phyloP scores from a whole-genome alignment of 2,888 invertebrate species.

The Coremacera marginata region DNA sequence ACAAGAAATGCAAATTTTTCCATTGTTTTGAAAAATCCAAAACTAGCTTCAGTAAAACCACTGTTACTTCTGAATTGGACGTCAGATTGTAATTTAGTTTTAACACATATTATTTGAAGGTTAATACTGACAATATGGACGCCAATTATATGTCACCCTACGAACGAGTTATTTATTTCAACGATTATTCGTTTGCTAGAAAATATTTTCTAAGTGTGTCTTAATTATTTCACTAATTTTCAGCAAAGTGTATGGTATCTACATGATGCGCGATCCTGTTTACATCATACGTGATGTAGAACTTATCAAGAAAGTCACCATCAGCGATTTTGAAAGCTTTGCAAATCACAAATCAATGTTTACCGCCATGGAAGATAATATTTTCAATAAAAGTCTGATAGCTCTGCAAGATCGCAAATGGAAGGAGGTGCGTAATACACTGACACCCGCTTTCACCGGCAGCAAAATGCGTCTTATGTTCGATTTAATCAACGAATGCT shows the following conservation, averaged over 20 bases:
- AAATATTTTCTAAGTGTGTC: too few species aligned
- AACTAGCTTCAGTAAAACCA: too few species aligned
- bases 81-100: too few species aligned
- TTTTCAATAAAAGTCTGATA: conserved; percentile 70
- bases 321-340: conserved; percentile 74
- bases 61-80: too few species aligned
- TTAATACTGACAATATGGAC: too few species aligned
- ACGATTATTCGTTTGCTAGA: too few species aligned
- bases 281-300: conserved; percentile 70
- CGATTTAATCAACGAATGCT: conserved; percentile 58
- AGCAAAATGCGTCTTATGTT: conserved; percentile 71
- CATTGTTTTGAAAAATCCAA: too few species aligned
- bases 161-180: too few species aligned
- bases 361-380: conserved; percentile 51
- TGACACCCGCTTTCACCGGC: conserved; percentile 69
- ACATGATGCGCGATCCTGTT: conserved; percentile 57
- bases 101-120: too few species aligned
- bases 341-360: conserved; percentile 67
- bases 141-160: too few species aligned
- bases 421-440: conserved; percentile 67
- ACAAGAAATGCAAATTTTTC: too few species aligned
- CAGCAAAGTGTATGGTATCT: conserved; percentile 68
- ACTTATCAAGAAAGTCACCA: conserved; percentile 70
- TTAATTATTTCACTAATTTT: too few species aligned
- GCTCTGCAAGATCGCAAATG: conserved; percentile 67